Conservation (phyloP, 2,888 invertebrate species). For the Agrochola macilenta region DNA sequence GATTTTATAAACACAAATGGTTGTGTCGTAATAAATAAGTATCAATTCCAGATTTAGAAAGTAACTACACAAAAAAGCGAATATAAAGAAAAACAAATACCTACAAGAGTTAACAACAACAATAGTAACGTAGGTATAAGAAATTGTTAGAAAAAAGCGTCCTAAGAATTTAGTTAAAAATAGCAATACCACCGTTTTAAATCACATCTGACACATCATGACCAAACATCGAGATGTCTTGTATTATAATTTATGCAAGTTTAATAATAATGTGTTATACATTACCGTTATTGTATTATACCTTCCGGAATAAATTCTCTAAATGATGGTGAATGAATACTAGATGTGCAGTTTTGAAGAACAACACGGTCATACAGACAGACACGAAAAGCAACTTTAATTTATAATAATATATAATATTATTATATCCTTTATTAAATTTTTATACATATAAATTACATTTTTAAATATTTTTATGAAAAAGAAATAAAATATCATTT, state of each 20-base stretch:
- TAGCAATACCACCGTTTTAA: background rate
- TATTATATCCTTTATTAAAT: no score
- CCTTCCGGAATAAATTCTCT: background rate
- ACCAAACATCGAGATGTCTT: background rate
- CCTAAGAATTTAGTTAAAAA: background rate
- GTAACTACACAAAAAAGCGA: background rate
- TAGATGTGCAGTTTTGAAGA: background rate
- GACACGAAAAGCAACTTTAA: background rate
- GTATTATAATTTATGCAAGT: background rate
- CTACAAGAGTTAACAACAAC: background rate
- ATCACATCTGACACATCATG: no score
- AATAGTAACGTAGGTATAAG: background rate
- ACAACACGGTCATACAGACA: background rate
- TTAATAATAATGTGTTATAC: background rate
- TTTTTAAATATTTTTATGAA: no score
- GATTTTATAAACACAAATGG: background rate
- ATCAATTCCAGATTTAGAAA: background rate
- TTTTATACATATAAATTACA: no score
- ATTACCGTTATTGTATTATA: no score
- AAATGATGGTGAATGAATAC: no score
- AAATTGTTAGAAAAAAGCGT: background rate
- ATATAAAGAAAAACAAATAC: background rate
- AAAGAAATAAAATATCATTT: no score
- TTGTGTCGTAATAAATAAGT: background rate
- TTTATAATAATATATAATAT: background rate